phyloP scores from a whole-genome alignment of 2,888 invertebrate species.

The Campopleginae sp. region DNA sequence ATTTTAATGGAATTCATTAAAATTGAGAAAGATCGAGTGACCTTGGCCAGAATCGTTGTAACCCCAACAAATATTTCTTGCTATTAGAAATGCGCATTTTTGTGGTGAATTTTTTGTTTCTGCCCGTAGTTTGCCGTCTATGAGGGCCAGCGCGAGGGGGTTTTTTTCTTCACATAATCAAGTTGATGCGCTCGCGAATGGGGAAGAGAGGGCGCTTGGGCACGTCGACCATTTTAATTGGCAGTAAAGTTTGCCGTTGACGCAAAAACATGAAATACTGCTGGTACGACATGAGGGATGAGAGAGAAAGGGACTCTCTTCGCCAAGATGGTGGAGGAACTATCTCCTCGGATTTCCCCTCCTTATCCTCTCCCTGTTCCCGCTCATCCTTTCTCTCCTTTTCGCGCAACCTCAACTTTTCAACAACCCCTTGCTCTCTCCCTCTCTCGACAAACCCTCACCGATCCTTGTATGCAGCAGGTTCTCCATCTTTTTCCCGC shows the following conservation, averaged over 20 bases:
- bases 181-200: constrained; percentile 37
- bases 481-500: constrained; percentile 21
- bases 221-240: constrained; percentile 79
- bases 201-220: constrained; percentile 57
- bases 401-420: background rate
- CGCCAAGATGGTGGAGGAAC: constrained; percentile 24
- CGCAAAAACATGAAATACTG: constrained; percentile 80
- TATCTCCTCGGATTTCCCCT: constrained; percentile 16
- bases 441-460: constrained; percentile 17
- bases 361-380: background rate
- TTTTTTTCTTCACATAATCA: constrained; percentile 49
- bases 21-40: background rate
- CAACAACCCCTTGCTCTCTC: background rate
- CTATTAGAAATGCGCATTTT: constrained; percentile 59
- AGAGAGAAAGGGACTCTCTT: constrained; percentile 63
- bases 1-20: background rate
- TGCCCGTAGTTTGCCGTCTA: constrained; percentile 40
- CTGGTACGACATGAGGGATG: constrained; percentile 70
- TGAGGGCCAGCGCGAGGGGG: constrained; percentile 12
- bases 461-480: constrained; percentile 40
- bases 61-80: constrained; percentile 70
- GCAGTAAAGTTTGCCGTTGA: constrained; percentile 78
- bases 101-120: background rate
- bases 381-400: background rate
- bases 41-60: constrained; percentile 48